Conservation (phyloP, 2,797 vertebrate species). For the Melanotaenia trifasciata region DNA sequence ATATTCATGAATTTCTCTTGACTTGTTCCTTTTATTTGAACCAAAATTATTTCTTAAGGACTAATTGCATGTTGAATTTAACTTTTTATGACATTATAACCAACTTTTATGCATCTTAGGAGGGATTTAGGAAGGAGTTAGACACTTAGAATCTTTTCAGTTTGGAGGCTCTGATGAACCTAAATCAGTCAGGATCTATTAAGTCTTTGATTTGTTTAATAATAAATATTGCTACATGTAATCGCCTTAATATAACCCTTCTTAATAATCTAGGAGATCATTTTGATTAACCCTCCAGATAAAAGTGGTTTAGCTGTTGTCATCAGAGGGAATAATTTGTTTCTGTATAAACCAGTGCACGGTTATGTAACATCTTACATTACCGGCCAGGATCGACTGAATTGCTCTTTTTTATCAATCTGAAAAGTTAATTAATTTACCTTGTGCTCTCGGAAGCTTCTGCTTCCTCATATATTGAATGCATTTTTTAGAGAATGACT, state of each 20-base stretch:
- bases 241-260: too few relatives aligned
- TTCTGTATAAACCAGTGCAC: too few relatives aligned
- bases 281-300: too few relatives aligned
- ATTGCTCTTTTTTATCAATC: not conserved
- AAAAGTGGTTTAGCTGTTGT: too few relatives aligned
- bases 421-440: not conserved
- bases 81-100: not conserved
- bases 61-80: not conserved
- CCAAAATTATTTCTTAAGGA: not conserved
- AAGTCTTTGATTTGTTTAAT: not conserved
- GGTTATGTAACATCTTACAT: not conserved
- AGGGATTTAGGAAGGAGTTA: too few relatives aligned
- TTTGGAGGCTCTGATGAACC: not conserved
- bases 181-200: not conserved
- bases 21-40: not conserved
- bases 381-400: not conserved
- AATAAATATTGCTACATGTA: not conserved
- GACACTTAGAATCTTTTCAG: not conserved
- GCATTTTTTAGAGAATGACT: not conserved
- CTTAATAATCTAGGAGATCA: too few relatives aligned
- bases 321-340: too few relatives aligned
- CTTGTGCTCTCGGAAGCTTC: not conserved
- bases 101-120: not conserved
- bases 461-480: not conserved
- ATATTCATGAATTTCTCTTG: not conserved